These are phyloP conservation scores for Sinotaia quadrata DNA, from an alignment of 2,888 invertebrate species.

Conservation along the genomic window DNA sequence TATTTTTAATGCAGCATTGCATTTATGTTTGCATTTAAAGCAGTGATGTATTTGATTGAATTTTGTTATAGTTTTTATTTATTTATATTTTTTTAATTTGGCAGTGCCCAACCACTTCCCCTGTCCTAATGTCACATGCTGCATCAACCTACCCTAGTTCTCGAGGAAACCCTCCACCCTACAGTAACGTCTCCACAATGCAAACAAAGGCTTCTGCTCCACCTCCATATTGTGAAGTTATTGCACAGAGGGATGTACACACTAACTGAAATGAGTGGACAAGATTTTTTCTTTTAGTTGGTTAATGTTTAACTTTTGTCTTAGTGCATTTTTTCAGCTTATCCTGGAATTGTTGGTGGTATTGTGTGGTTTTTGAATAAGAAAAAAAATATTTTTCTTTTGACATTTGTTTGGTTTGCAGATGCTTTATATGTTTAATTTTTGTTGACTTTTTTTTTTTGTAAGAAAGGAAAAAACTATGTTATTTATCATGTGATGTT, in stretches of 20 bases:
- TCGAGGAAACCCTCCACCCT: constrained; percentile 23
- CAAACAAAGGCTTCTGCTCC: constrained; percentile 24
- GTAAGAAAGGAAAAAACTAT: background rate
- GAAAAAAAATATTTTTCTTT: background rate
- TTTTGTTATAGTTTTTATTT: no score
- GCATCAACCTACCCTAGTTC: background rate
- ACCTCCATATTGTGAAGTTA: constrained; percentile 32
- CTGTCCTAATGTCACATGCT: constrained; percentile 6
- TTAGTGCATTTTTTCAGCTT: no score
- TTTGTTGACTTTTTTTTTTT: background rate
- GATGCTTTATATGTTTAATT: background rate
- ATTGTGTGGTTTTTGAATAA: background rate
- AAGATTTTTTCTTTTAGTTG: no score
- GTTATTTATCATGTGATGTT: no score
- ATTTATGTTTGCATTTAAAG: no score
- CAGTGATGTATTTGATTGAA: no score
- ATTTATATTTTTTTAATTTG: background rate
- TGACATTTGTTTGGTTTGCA: background rate
- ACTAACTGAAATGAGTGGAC: background rate
- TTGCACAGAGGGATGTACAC: constrained; percentile 24
- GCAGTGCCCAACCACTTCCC: constrained; percentile 19
- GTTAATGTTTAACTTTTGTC: no score
- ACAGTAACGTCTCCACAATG: constrained; percentile 12
- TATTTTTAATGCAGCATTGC: no score
- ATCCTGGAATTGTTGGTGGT: no score